Conservation (phyloP, 2,113 vertebrate species). For the Indicator maculatus region DNA sequence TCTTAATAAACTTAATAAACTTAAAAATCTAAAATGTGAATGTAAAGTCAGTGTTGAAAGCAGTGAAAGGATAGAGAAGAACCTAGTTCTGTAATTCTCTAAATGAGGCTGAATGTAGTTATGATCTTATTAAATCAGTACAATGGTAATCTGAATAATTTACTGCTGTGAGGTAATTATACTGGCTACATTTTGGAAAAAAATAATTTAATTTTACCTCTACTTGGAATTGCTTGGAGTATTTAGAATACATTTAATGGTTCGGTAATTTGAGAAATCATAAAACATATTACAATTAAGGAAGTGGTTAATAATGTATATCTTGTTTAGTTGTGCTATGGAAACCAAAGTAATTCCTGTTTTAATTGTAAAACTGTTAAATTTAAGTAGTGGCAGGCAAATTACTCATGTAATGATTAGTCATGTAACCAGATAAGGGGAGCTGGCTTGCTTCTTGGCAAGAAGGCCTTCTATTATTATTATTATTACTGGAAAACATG, state of each 20-base stretch:
- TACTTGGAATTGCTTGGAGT: neutral
- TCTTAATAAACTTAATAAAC: neutral
- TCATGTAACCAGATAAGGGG: neutral
- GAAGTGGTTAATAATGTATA: conserved; percentile 46
- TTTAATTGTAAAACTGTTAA: conserved; percentile 31
- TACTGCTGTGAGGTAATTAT: neutral
- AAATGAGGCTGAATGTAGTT: neutral
- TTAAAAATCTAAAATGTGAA: neutral
- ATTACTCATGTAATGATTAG: neutral
- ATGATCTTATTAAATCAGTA: conserved; percentile 34
- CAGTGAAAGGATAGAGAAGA: neutral
- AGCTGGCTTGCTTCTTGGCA: neutral
- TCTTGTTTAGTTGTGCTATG: neutral
- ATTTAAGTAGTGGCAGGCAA: neutral
- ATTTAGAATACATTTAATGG: conserved; percentile 37
- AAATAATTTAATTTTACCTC: neutral
- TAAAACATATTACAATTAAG: conserved; percentile 37
- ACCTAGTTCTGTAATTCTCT: neutral
- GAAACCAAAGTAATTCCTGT: neutral
- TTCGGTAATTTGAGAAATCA: neutral
- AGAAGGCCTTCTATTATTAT: neutral
- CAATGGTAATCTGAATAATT: conserved; percentile 43
- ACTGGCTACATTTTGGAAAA: neutral
- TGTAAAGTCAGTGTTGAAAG: neutral
- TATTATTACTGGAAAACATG: neutral